phyloP scores from a whole-genome alignment of 2,888 invertebrate genomes.

The Liodrosophila aerea region DNA sequence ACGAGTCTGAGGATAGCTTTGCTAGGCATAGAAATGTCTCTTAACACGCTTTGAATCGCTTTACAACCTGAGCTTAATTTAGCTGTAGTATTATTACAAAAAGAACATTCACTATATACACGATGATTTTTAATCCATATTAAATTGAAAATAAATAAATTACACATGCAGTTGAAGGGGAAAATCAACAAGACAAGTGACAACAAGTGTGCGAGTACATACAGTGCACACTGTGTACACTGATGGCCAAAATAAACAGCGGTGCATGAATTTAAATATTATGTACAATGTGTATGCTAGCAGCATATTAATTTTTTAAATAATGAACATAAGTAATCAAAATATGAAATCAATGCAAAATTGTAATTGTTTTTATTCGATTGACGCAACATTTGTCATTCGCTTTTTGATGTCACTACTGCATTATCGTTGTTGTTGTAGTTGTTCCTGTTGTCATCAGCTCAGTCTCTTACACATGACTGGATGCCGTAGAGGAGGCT shows the following conservation, averaged over 20 bases:
- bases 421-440: too few species aligned
- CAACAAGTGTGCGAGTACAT: conserved; percentile 21
- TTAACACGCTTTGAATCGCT: conserved; percentile 43
- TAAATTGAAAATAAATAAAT: conserved; percentile 42
- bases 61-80: conserved; percentile 70
- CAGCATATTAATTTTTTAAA: conserved; percentile 65
- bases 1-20: conserved; percentile 13
- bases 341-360: conserved; percentile 59
- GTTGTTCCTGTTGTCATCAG: conserved; percentile 14
- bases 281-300: conserved; percentile 47
- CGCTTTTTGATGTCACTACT: conserved; percentile 11
- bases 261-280: conserved; percentile 35
- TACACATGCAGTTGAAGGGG: conserved; percentile 20
- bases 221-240: conserved; percentile 35
- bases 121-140: conserved; percentile 30
- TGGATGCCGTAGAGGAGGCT: conserved; percentile 65
- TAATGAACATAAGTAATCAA: background rate
- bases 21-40: conserved; percentile 36
- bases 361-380: conserved; percentile 74
- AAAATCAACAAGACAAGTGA: conserved; percentile 26
- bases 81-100: conserved; percentile 24
- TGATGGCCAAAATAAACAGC: conserved; percentile 35
- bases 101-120: conserved; percentile 62
- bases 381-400: conserved; percentile 41
- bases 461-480: conserved; percentile 66